A percentile compares a stretch with the other conserved stretches of the same genome.
Evolutionary conservation across 2,888 invertebrate species (phyloP).

Genomic region (Macroteleia sp.): DNA sequence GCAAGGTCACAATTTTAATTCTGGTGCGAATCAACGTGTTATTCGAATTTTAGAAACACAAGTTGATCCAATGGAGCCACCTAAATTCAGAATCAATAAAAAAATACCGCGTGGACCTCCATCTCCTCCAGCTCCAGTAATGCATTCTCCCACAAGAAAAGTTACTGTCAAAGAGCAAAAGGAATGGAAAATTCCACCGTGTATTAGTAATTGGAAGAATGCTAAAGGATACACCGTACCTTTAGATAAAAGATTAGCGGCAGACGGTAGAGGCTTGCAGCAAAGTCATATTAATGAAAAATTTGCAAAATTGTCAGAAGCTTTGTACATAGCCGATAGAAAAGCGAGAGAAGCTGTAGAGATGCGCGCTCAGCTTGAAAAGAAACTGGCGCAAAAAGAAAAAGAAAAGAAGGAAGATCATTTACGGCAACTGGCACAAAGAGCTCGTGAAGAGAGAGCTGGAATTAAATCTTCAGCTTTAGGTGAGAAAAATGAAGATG

Average conservation of each 20-base stretch:
- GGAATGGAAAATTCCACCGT: conserved; percentile 99
- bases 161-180: conserved; percentile 99
- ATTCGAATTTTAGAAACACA: conserved; percentile 97
- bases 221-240: conserved; percentile 99
- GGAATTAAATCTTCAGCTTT: conserved; percentile 87
- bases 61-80: conserved; percentile 99
- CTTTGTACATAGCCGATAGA: conserved; percentile 98
- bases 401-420: conserved; percentile 99
- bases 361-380: conserved; percentile 96
- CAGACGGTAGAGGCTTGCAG: conserved; percentile 98
- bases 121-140: conserved; percentile 98
- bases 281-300: conserved; percentile 99
- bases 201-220: conserved; percentile 99
- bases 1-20: conserved; percentile 97
- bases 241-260: conserved; percentile 97
- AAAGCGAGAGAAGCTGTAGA: conserved; percentile 99
- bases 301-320: conserved; percentile 98
- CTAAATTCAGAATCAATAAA: conserved; percentile 98
- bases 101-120: conserved; percentile 99
- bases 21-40: conserved; percentile 98
- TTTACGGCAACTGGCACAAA: conserved; percentile 95
- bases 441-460: conserved; percentile 96
- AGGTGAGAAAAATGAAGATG: conserved; percentile 88
- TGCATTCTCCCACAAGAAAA: conserved; percentile 98
- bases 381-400: conserved; percentile 98